Evolutionary conservation across 2,888 invertebrate genomes (phyloP).

Genomic region (Polia nebulosa): DNA sequence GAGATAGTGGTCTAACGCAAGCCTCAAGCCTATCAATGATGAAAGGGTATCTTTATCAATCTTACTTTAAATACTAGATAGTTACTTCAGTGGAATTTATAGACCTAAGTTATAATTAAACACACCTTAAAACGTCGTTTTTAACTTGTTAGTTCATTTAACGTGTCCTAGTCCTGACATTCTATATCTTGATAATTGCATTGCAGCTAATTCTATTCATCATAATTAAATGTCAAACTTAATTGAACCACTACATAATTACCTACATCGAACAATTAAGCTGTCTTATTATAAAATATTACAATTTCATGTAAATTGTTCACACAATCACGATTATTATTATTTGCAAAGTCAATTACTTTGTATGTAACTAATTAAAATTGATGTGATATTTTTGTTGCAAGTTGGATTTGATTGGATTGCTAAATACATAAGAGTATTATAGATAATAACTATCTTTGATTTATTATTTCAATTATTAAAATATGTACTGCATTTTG

Average conservation of each 20-base stretch:
- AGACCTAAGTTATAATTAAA: background rate
- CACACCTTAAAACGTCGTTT: background rate
- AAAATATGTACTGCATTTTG: background rate
- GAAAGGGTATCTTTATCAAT: too few species aligned
- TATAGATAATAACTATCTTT: background rate
- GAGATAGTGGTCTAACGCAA: too few species aligned
- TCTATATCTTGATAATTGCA: slow-evolving; percentile 34
- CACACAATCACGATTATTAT: slow-evolving; percentile 33
- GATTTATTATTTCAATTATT: background rate
- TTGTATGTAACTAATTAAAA: slow-evolving; percentile 41
- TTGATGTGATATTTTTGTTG: slow-evolving; percentile 38
- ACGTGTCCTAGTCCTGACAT: background rate
- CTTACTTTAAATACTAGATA: too few species aligned
- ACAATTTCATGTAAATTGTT: slow-evolving; percentile 62
- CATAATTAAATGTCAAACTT: slow-evolving; percentile 42
- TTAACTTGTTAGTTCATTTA: slow-evolving; percentile 11
- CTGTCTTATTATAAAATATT: slow-evolving; percentile 54
- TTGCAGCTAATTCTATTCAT: slow-evolving; percentile 45
- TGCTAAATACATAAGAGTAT: slow-evolving; percentile 13
- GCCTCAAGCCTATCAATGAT: too few species aligned
- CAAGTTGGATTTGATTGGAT: slow-evolving; percentile 25
- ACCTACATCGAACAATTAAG: slow-evolving; percentile 49
- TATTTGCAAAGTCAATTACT: slow-evolving; percentile 46
- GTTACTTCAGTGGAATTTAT: background rate
- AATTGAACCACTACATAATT: slow-evolving; percentile 38